Percentiles rank a stretch among this genome's conserved stretches.
phyloP scores from a whole-genome alignment of 2,888 invertebrate genomes.

The Apotomis betuletana region DNA sequence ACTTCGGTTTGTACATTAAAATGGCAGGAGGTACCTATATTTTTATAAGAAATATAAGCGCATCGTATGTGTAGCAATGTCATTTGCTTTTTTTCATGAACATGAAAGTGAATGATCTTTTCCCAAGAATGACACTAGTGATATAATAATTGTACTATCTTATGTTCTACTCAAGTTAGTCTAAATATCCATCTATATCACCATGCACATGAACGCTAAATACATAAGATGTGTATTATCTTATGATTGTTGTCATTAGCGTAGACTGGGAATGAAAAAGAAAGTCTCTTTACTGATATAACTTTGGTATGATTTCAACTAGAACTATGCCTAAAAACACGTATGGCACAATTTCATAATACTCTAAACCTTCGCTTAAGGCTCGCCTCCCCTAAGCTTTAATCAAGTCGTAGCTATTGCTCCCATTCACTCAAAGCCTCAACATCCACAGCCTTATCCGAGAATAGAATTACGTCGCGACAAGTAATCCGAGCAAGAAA shows the following conservation, averaged over 20 bases:
- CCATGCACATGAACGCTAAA: no score
- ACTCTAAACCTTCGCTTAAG: background rate
- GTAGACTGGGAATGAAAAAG: no score
- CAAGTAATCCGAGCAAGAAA: slow-evolving; percentile 70
- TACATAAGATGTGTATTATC: no score
- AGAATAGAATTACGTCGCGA: slow-evolving; percentile 46
- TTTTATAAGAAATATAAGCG: background rate
- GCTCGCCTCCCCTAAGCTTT: background rate
- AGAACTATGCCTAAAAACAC: background rate
- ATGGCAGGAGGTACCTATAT: background rate
- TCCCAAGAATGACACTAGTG: no score
- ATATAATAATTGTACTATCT: no score
- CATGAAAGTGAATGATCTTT: no score
- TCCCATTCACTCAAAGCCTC: slow-evolving; percentile 20
- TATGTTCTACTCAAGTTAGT: no score
- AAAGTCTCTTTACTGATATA: background rate
- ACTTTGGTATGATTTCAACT: no score
- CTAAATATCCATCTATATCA: no score
- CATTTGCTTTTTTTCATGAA: no score
- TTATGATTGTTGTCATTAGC: no score
- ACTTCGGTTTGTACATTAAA: background rate
- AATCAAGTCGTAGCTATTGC: background rate
- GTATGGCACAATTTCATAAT: background rate
- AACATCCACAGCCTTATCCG: slow-evolving; percentile 32
- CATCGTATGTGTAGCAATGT: no score